Percentiles rank a stretch among this genome's conserved stretches.
These are phyloP conservation scores for Urophycis tenuis DNA, from an alignment of 2,797 vertebrate genomes.

Conservation along the genomic window DNA sequence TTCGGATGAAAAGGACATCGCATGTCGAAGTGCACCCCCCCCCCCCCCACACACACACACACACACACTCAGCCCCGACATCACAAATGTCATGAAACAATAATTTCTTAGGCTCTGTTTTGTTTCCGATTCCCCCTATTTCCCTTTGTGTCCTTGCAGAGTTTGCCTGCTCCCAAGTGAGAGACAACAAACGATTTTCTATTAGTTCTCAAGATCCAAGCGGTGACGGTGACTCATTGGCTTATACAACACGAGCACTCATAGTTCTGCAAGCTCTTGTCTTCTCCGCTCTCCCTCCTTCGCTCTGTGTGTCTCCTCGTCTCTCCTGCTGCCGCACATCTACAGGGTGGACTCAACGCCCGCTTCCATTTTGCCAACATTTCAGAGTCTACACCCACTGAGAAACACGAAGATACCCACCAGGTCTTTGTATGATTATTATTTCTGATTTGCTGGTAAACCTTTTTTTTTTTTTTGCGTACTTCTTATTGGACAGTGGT, in stretches of 20 bases:
- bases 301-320: slow-evolving; percentile 59
- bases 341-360: slow-evolving; percentile 64
- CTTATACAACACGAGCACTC: slow-evolving; percentile 69
- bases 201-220: slow-evolving; percentile 68
- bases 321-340: slow-evolving; percentile 57
- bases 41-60: too few species aligned
- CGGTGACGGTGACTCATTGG: slow-evolving; percentile 67
- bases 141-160: slow-evolving; percentile 57
- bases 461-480: too few species aligned
- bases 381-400: slow-evolving; percentile 47
- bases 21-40: slow-evolving; percentile 29
- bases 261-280: slow-evolving; percentile 56
- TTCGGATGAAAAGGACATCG: slow-evolving; percentile 16
- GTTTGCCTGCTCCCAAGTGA: slow-evolving; percentile 62
- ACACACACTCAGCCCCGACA: too few species aligned
- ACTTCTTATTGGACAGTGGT: background rate
- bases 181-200: slow-evolving; percentile 66
- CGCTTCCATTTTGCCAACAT: slow-evolving; percentile 68
- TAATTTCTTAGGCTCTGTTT: slow-evolving; percentile 32
- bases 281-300: slow-evolving; percentile 48
- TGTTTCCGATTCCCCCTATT: slow-evolving; percentile 52
- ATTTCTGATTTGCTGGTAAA: too few species aligned
- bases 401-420: background rate
- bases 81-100: slow-evolving; percentile 45
- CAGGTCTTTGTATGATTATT: too few species aligned